Base-by-base conservation (phyloP, 2,888 invertebrate genomes). In the Xanthia togata region DNA sequence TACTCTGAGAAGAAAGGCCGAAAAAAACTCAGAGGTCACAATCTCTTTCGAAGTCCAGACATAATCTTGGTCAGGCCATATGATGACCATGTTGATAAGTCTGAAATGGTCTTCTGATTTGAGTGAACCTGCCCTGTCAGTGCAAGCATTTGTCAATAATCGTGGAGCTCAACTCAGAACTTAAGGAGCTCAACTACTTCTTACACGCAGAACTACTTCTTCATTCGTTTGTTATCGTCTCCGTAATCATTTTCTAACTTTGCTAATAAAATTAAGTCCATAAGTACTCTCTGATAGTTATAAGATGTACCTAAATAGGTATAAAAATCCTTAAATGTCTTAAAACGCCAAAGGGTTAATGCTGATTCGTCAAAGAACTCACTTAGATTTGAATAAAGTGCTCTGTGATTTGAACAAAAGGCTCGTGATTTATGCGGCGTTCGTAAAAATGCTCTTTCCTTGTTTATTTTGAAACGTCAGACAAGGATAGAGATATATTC, bases 361-460 rank as follows among this genome's bases (percentile, higher is more conserved):
- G 76, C 77, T 73, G 74, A 78, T 59, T 79, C 72, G 74, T 87
- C 88, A 87, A 86, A 87, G 84, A 69, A 82, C 79, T 75, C 76
- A 38, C 88, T 87, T 87, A 86, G 87, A 87, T 86, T 86, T 79
- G 59, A 84, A 87, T 86, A 87, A 87, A 87, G n/a, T n/a, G n/a
- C n/a, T n/a, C n/a, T n/a, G n/a, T 87, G 87, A 87, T 86, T 86
- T 79, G 59, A 84, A 87, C 87, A 87, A 87, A 87, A 77, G 82
- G 68, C 59, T 35, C 69, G 76, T 86, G 82, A 87, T 87, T 87
- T 86, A 87, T 84, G 83, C 38, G 35, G 69, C 62, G 44, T 81
- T 75, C 67, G 73, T 87, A 79, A 86, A 87, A 86, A 77, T 77
- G 64, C 47, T 55, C 79, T 67, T 11, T 83, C 88, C 67, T 76